These are phyloP conservation scores for Drosophila melanica DNA, from an alignment of 1,140 invertebrate species.

Conservation along the genomic window DNA sequence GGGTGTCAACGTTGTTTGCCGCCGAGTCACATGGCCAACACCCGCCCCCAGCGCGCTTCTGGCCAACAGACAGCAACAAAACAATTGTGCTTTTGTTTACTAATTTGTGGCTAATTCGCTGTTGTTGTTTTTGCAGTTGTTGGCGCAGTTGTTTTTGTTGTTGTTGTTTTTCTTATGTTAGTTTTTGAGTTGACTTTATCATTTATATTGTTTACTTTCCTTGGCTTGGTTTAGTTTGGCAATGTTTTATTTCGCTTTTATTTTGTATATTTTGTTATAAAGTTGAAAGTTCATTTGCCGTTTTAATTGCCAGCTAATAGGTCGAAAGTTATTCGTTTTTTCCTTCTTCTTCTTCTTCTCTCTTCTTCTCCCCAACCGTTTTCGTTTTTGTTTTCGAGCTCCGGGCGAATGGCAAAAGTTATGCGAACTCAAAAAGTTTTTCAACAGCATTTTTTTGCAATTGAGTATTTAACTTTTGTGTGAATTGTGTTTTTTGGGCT, in stretches of 20 bases:
- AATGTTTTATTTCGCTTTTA: constrained; percentile 19
- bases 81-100: constrained; percentile 80
- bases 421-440: constrained; percentile 19
- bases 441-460: constrained; percentile 22
- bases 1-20: constrained; percentile 61
- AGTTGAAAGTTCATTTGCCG: constrained; percentile 80
- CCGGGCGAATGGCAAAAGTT: constrained; percentile 54
- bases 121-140: constrained; percentile 34
- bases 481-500: constrained; percentile 10
- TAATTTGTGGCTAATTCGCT: constrained; percentile 67
- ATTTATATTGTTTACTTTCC: constrained; percentile 71
- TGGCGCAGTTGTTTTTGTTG: constrained; percentile 23
- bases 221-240: constrained; percentile 65
- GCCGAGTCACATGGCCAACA: constrained; percentile 52
- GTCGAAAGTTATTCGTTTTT: constrained; percentile 72
- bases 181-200: constrained; percentile 63
- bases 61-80: constrained; percentile 43
- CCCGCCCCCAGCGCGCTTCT: background rate
- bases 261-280: constrained; percentile 11
- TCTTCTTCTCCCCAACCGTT: constrained; percentile 24
- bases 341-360: too few species aligned
- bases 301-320: constrained; percentile 80
- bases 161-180: constrained; percentile 27
- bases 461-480: constrained; percentile 36
- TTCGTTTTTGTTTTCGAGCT: constrained; percentile 22